Conservation (phyloP, 2,888 invertebrate genomes). For the Tinea semifulvella region DNA sequence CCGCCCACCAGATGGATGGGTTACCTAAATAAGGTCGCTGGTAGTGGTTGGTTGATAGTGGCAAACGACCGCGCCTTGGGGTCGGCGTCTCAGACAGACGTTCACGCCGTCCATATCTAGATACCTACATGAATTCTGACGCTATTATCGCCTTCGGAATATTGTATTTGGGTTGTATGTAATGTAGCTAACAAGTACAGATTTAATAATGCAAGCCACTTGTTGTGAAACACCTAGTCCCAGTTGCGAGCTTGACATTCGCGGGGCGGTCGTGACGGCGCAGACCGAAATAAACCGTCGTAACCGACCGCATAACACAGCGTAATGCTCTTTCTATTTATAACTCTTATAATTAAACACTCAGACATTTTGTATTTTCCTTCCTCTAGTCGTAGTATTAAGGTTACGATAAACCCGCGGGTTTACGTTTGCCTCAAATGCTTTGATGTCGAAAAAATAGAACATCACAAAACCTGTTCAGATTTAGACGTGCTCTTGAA, state of each 20-base stretch:
- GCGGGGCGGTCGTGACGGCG: constrained; percentile 48
- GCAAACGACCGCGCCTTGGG: too few species aligned
- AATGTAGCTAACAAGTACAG: constrained; percentile 7
- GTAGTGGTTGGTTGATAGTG: too few species aligned
- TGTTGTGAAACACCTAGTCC: constrained; percentile 41
- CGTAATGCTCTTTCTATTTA: constrained; percentile 59
- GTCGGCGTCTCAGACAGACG: too few species aligned
- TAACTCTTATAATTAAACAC: constrained; percentile 56
- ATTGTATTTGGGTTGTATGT: background rate
- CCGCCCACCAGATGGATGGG: too few species aligned
- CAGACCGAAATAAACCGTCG: constrained; percentile 57
- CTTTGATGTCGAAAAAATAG: constrained; percentile 6
- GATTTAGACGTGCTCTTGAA: background rate
- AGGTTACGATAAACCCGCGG: constrained; percentile 26
- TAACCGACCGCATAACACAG: constrained; percentile 58
- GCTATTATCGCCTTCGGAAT: too few species aligned
- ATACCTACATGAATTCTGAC: too few species aligned
- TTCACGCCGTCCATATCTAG: too few species aligned
- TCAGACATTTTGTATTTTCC: constrained; percentile 47
- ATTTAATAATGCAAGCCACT: constrained; percentile 40
- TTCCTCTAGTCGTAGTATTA: constrained; percentile 35
- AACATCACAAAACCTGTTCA: background rate
- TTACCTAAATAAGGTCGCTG: too few species aligned
- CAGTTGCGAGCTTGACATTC: constrained; percentile 59
- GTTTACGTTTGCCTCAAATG: constrained; percentile 21